Percentiles rank a stretch among this genome's conserved stretches.
These are phyloP conservation scores for Solenodon paradoxus DNA, from an alignment of 2,113 vertebrate genomes.

Conservation along the genomic window DNA sequence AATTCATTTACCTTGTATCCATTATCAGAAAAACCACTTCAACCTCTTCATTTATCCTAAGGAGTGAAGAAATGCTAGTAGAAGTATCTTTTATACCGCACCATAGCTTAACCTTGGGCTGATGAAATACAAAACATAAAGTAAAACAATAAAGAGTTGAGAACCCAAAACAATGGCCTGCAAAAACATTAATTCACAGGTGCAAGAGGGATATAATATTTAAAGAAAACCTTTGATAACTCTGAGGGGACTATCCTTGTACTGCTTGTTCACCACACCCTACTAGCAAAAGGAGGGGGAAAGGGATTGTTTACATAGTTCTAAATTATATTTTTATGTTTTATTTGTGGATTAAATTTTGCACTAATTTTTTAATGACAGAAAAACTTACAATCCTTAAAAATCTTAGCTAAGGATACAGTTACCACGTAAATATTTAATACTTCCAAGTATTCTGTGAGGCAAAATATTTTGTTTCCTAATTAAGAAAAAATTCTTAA, in stretches of 20 bases:
- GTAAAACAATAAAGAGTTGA: neutral
- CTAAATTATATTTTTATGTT: conserved; percentile 6
- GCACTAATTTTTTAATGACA: neutral
- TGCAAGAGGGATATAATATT: neutral
- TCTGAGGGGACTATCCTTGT: neutral
- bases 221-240: neutral
- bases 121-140: conserved; percentile 22
- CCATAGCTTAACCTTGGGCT: neutral
- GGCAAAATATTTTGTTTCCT: neutral
- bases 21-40: neutral
- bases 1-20: neutral
- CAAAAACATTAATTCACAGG: neutral
- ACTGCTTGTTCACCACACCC: neutral
- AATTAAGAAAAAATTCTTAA: neutral
- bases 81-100: conserved; percentile 14
- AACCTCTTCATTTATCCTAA: conserved; percentile 15
- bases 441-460: neutral
- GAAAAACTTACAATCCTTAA: conserved; percentile 21
- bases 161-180: neutral
- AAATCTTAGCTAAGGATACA: neutral
- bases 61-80: conserved; percentile 7
- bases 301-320: neutral
- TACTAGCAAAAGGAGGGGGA: neutral
- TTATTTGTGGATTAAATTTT: neutral
- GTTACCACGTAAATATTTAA: conserved; percentile 19